These are phyloP conservation scores for Piprites chloris DNA, from an alignment of 2,113 vertebrate species.

Conservation along the genomic window DNA sequence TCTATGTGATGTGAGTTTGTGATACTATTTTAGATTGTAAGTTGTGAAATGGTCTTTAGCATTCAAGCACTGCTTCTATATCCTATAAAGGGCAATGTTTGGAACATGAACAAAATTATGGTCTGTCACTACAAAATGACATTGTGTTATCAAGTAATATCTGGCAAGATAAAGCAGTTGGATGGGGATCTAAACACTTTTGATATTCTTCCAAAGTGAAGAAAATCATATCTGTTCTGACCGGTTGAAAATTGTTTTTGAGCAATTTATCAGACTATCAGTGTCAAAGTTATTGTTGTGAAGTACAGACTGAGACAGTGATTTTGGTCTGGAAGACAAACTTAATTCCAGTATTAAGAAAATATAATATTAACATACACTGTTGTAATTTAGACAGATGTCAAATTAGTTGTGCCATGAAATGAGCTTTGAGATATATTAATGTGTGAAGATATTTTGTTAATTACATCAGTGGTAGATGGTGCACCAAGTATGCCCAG, in stretches of 20 bases:
- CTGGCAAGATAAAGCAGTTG: conserved; percentile 47
- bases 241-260: conserved; percentile 60
- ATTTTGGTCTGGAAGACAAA: conserved; percentile 53
- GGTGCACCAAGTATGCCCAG: background rate
- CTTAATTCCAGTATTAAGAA: conserved; percentile 40
- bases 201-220: conserved; percentile 65
- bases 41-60: background rate
- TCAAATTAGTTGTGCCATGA: conserved; percentile 25
- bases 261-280: conserved; percentile 50
- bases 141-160: conserved; percentile 50
- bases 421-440: conserved; percentile 40
- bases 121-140: conserved; percentile 57
- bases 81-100: conserved; percentile 51
- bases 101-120: conserved; percentile 63
- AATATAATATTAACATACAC: conserved; percentile 25
- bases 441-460: background rate
- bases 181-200: conserved; percentile 25
- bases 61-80: background rate
- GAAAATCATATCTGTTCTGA: conserved; percentile 61
- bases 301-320: conserved; percentile 25
- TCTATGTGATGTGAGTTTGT: background rate
- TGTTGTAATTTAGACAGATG: conserved; percentile 55
- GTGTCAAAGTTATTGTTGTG: conserved; percentile 34
- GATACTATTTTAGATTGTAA: background rate
- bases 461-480: conserved; percentile 22